Evolutionary conservation across 2,888 invertebrate species (phyloP), one percentile per base, ranked within the genome.

Genomic region (Mycalesis mineus): DNA sequence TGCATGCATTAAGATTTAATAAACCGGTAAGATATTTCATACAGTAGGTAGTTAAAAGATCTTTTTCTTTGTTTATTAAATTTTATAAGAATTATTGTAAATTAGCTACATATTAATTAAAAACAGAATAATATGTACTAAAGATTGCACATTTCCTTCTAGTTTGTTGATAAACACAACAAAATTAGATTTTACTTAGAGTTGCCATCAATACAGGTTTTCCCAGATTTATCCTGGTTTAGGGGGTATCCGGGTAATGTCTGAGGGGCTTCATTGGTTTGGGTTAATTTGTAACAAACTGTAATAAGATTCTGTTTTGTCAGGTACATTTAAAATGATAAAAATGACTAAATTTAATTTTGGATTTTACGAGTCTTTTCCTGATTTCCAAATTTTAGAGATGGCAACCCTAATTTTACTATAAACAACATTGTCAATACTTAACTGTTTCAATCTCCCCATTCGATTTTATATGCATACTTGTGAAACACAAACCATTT

Each of bases 121-220:
- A 45, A 50, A 58, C 50, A 57, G 47, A 54, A 61, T 40, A 44
- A 44, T 54, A 67, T 65, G 65, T 57, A 60, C 63, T 60, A 65
- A 65, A 53, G 66, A 64, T 65, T 65, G 67, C 52, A 65, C 62
- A 54, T 42, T 50, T 54, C 36, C 45, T 44, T 48, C 36, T 14
- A 17, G 7, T 41, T 47, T 17, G 47, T 51, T 36, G 45, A 44
- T 42, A 22, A 57, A 58, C 22, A 50, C 44, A 50, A 58, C 49
- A 53, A 50, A 54, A 22, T 40, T 49, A 33, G 22, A 49, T 49
- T n/a, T n/a, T n/a, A n/a, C n/a, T n/a, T n/a, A n/a, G n/a, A n/a
- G n/a, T n/a, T n/a, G n/a, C n/a, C n/a, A n/a, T n/a, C n/a, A n/a
- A n/a, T n/a, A n/a, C n/a, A n/a, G n/a, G n/a, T n/a, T n/a, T n/a